Evolutionary conservation across 2,797 vertebrate genomes (phyloP), one percentile per base, ranked within the genome.

Genomic region (Etheostoma nigrum): DNA sequence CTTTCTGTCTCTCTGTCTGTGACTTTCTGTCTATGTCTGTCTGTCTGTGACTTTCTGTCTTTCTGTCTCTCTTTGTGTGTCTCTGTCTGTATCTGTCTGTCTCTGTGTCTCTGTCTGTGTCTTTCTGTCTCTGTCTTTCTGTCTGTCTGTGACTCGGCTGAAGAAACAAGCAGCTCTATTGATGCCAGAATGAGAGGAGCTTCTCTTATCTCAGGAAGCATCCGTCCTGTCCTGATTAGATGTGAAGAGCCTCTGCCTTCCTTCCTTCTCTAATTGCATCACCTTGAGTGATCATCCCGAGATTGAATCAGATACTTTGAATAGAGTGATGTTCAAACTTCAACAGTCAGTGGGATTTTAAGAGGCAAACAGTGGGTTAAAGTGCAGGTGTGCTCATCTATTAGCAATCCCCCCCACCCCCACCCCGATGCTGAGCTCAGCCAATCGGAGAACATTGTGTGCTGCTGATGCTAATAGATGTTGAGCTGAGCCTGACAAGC

Each of bases 191-290:
- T 18, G 67, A 74, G 27, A 85, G 63, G 30, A 74, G 72, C 76
- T 44, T 60, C 14, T 73, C 57, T 79, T 80, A 89, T 90, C 89
- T 85, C 87, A 81, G 85, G 86, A 88, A 65, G 83, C 66, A 83
- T 89, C 74, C 53, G 76, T 72, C 82, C 60, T 71, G 73, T 83
- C 84, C 70, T 88, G 87, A 90, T 91, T 86, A 90, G 84, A 91
- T 86, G 81, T 88, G 69, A 79, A 36, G 81, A 78, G 71, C 53
- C 54, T 25, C 21, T 30, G 67, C 57, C 54, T 30, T 82, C 74
- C 85, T 85, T 78, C 79, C 79, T 88, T 84, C 61, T 88, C 63
- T 87, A 71, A 91, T 83, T 48, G 6, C 63, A 88, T 90, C 71
- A 74, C 81, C 51, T 75, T 52, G 69, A 88, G 66, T 67, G 62